Base-by-base conservation (phyloP, 2,113 vertebrate genomes). In the Callithrix jacchus region DNA sequence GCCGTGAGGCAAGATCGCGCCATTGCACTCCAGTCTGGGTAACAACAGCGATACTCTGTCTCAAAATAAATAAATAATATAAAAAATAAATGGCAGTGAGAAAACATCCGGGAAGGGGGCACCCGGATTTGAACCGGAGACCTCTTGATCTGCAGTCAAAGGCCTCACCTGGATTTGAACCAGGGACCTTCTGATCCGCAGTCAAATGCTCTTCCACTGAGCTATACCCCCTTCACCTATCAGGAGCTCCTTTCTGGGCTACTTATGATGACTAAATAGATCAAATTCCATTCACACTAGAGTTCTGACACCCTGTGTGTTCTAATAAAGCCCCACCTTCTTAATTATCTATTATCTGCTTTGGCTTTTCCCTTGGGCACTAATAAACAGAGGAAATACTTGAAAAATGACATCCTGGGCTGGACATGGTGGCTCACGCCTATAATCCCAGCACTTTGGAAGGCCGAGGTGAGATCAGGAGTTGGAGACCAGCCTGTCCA, bases 101-200 rank as follows among this genome's bases (percentile, higher is more conserved):
- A 45, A 30, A 76, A 76, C 42, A 42, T 14, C 42, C 3, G 23
- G 42, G 23, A 73, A 98, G 98, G 98, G 97, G 98, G 97, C 97
- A 98, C 98, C 98, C 23, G 77, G 98, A 98, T 96, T 98, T 98
- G 98, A 99, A 98, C 98, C 97, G 0, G 98, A 97, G 98, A 98
- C 98, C 98, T 98, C 98, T 98, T 98, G 97, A 98, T 98, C 98
- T 98, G 98, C 97, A 98, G 98, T 98, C 98, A 98, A 98, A 98
- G 98, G 98, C 98, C 98, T 98, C 98, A 1, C 98, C 98, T n/a
- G n/a, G n/a, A n/a, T n/a, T n/a, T n/a, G n/a, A n/a, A n/a, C n/a
- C n/a, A n/a, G n/a, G n/a, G n/a, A n/a, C n/a, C n/a, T n/a, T n/a
- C n/a, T n/a, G n/a, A n/a, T n/a, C n/a, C n/a, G n/a, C n/a, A n/a